These are phyloP conservation scores for Pandemis corylana DNA, from an alignment of 2,888 invertebrate species.

Conservation along the genomic window DNA sequence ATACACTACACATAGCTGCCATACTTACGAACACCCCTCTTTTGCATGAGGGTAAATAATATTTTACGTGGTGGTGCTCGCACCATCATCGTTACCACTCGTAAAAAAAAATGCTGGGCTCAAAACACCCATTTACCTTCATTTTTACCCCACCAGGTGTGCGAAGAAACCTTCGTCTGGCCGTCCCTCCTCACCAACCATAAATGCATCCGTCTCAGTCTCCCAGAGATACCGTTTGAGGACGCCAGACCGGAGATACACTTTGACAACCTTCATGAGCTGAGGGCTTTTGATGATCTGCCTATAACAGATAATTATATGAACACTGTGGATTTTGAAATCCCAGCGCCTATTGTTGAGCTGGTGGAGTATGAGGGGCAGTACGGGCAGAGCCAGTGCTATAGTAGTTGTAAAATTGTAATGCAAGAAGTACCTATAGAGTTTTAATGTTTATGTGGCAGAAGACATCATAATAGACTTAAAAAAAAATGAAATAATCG, in stretches of 20 bases:
- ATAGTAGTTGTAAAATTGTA: conserved; percentile 64
- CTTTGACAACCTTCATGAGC: conserved; percentile 61
- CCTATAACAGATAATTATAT: conserved; percentile 62
- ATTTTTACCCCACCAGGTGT: conserved; percentile 46
- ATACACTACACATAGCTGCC: too few relatives aligned
- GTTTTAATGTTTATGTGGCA: conserved; percentile 53
- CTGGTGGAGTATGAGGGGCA: conserved; percentile 59
- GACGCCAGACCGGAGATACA: conserved; percentile 69
- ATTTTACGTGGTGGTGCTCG: too few relatives aligned
- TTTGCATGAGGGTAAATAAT: too few relatives aligned
- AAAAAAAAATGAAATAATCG: too few relatives aligned
- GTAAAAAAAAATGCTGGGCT: not conserved
- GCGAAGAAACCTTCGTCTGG: conserved; percentile 73
- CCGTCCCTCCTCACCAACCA: conserved; percentile 64
- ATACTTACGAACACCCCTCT: too few relatives aligned
- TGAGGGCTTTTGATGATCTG: conserved; percentile 60
- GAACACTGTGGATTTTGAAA: conserved; percentile 68
- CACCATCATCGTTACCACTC: too few relatives aligned
- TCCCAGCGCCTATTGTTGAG: conserved; percentile 70
- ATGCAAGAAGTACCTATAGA: conserved; percentile 78
- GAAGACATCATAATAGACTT: too few relatives aligned
- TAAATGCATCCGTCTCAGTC: conserved; percentile 63
- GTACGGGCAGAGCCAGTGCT: conserved; percentile 42
- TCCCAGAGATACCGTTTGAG: conserved; percentile 67
- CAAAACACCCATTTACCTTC: too few relatives aligned